phyloP scores from a whole-genome alignment of 2,797 vertebrate genomes.

The Sebastes taczanowskii region DNA sequence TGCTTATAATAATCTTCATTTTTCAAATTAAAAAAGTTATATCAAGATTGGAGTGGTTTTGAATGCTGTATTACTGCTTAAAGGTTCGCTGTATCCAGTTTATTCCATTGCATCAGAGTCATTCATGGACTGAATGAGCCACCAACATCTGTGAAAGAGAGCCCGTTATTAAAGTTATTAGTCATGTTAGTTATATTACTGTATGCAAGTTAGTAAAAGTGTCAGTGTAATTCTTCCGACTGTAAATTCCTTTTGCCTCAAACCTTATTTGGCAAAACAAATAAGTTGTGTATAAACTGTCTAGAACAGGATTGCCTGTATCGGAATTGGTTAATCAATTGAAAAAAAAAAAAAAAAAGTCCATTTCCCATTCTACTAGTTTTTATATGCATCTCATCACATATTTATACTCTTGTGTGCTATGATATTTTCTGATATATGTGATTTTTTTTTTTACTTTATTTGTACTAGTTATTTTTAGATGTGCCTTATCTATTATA shows the following conservation, averaged over 20 bases:
- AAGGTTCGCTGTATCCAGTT: neutral
- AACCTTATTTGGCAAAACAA: neutral
- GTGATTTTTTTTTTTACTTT: no score
- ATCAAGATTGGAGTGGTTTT: neutral
- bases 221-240: neutral
- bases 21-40: neutral
- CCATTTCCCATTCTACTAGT: no score
- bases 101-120: neutral
- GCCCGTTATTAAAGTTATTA: neutral
- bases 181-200: neutral
- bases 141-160: conserved; percentile 35
- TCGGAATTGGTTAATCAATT: neutral
- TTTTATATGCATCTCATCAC: no score
- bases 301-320: neutral
- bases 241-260: neutral
- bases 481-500: no score
- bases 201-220: neutral
- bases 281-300: neutral
- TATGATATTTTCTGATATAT: no score
- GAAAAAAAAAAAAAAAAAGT: no score
- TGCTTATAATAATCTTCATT: neutral
- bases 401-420: no score
- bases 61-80: neutral
- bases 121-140: neutral
- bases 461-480: no score